Percentiles rank a stretch among this genome's conserved stretches.
Conservation (phyloP, 92 coral and sea anemone genomes). For the Bergia puertoricense region DNA sequence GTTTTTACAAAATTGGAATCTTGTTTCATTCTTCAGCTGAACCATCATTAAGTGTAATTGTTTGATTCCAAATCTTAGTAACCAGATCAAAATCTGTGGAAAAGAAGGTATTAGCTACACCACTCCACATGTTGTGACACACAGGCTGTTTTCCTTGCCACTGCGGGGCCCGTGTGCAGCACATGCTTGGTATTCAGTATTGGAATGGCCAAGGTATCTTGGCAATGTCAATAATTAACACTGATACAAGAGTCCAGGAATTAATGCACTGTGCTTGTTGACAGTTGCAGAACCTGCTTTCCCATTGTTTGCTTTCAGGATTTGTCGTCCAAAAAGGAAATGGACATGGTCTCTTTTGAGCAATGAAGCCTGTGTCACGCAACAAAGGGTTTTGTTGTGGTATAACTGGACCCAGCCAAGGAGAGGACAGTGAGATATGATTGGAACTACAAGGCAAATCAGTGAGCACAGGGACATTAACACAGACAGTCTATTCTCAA, state of each 20-base stretch:
- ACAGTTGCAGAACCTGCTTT: not conserved
- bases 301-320: not conserved
- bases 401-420: not conserved
- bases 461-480: not conserved
- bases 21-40: not conserved
- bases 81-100: not conserved
- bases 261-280: not conserved
- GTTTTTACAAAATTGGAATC: not conserved
- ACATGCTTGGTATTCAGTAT: not conserved
- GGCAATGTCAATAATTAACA: not conserved
- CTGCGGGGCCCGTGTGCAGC: not conserved
- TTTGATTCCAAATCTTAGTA: not conserved
- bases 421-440: not conserved
- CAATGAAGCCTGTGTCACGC: not conserved
- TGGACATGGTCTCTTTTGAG: not conserved
- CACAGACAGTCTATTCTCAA: not conserved
- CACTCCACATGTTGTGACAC: not conserved
- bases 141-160: not conserved
- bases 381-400: not conserved
- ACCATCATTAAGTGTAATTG: not conserved
- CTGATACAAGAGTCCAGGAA: not conserved
- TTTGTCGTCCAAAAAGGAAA: not conserved
- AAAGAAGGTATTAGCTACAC: not conserved
- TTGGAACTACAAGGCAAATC: not conserved
- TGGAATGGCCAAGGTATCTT: not conserved